Percentiles rank a stretch among this genome's conserved stretches.
Conservation (phyloP, 2,888 invertebrate species). For the Andrena dorsata region DNA sequence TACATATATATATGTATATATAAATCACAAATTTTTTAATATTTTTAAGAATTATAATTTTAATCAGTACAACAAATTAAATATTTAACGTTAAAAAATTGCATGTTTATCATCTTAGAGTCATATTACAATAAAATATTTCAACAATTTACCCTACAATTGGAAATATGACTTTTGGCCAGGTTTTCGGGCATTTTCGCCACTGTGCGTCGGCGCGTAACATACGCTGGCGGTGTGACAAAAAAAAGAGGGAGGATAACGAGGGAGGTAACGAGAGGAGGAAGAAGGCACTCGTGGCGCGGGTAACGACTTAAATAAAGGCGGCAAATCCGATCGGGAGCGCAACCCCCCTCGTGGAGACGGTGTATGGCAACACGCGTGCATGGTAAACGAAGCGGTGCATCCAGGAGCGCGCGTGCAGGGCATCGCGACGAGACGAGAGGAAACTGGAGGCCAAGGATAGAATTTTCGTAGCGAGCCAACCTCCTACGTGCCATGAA, state of each 20-base stretch:
- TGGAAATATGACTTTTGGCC: no score
- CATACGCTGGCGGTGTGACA: not conserved
- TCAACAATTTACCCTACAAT: no score
- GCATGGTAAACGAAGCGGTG: conserved; percentile 54
- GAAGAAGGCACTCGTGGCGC: conserved; percentile 31
- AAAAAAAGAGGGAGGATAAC: not conserved
- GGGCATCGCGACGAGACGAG: conserved; percentile 33
- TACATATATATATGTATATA: no score
- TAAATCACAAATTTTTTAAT: no score
- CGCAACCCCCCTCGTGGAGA: not conserved
- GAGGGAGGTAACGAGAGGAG: not conserved
- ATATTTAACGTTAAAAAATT: no score
- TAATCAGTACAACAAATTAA: no score
- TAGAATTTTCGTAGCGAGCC: conserved; percentile 72
- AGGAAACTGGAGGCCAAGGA: conserved; percentile 63
- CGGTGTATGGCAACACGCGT: conserved; percentile 40
- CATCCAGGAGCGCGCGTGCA: conserved; percentile 39
- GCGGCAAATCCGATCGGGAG: conserved; percentile 58
- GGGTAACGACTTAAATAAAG: conserved; percentile 59
- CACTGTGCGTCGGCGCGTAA: not conserved
- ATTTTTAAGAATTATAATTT: no score
- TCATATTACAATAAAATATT: no score
- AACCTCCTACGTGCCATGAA: conserved; percentile 39
- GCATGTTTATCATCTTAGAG: no score
- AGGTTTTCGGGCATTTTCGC: no score